Evolutionary conservation across 2,797 vertebrate species (phyloP).

Genomic region (Protonibea diacanthus): DNA sequence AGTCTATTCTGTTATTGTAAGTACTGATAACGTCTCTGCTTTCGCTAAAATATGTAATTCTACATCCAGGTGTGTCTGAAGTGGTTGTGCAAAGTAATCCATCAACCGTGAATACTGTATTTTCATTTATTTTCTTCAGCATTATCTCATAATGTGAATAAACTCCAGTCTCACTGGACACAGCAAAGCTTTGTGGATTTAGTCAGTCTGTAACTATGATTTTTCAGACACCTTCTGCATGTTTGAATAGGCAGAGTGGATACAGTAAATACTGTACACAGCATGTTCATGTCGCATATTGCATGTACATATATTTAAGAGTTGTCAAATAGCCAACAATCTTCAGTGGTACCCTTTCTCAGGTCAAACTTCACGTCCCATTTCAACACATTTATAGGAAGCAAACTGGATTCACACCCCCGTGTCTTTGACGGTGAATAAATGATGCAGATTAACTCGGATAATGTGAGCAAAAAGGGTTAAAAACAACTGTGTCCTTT

Average conservation of each 20-base stretch:
- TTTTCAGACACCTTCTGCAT: constrained; percentile 12
- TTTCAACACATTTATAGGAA: constrained; percentile 45
- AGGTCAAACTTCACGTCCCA: constrained; percentile 25
- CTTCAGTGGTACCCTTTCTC: constrained; percentile 2
- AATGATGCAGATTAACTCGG: constrained; percentile 4
- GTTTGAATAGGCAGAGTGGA: constrained; percentile 31
- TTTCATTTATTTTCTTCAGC: constrained; percentile 59
- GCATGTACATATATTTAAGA: constrained; percentile 27
- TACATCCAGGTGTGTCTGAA: constrained; percentile 20
- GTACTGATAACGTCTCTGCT: neutral
- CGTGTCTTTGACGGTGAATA: constrained; percentile 28
- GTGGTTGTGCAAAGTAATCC: constrained; percentile 24
- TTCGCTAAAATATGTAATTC: constrained; percentile 13
- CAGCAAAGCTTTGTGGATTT: constrained; percentile 23
- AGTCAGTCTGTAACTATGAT: constrained; percentile 4
- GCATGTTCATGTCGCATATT: constrained; percentile 16
- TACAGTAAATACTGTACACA: constrained; percentile 39
- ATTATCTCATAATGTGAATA: constrained; percentile 18
- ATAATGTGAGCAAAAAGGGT: constrained; percentile 25
- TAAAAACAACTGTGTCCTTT: constrained; percentile 26
- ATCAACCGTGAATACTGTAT: constrained; percentile 35
- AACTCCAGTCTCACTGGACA: constrained; percentile 37
- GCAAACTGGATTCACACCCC: constrained; percentile 45
- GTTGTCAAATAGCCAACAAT: neutral
- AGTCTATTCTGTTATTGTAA: constrained; percentile 29